Evolutionary conservation across 2,888 invertebrate genomes (phyloP), one percentile per base, ranked within the genome.

Genomic region (Ichneumoninae sp.): DNA sequence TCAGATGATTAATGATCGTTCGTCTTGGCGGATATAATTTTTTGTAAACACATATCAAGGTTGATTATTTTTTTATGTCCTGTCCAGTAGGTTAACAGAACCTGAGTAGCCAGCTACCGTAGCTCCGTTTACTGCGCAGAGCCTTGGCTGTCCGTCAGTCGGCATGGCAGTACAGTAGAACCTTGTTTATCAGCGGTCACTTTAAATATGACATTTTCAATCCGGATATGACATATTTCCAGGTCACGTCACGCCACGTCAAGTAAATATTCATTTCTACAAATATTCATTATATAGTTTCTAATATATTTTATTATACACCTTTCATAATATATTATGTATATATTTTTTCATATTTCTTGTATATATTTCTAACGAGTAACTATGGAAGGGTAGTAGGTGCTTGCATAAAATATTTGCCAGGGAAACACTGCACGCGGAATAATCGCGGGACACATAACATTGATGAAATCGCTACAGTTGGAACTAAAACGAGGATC

Each of bases 241-340:
- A 47, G 3, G 4, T 47, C 1, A 16, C 16, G 44, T 16, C 44
- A 47, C 44, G 4, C 8, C 10, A 40, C 2, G 10, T 40, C 10
- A 74, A 62, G 47, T 75, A 22, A 75, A 33, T 33, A 33, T 19
- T 33, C 74, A 83, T 65, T 36, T 75, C 54, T 70, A 65, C 33
- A 74, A 72, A 40, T 57, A 83, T 79, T 79, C 47, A 77, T 68
- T 79, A 36, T 70, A 79, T 79, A 47, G 54, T 83, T 79, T n/a
- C 54, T 79, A 30, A 52, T 75, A 70, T 79, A 52, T 74, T 79
- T 54, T 75, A 79, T 79, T 16, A 75, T 75, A 79, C 69, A 83
- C 33, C 47, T 54, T 60, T 78, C 47, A 40, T 78, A 62, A 70
- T 74, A 80, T 75, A 69, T 69, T 40, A 40, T 40, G 40, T 40